Evolutionary conservation across 2,888 invertebrate genomes (phyloP), one percentile per base, ranked within the genome.

Genomic region (Acleris laterana): DNA sequence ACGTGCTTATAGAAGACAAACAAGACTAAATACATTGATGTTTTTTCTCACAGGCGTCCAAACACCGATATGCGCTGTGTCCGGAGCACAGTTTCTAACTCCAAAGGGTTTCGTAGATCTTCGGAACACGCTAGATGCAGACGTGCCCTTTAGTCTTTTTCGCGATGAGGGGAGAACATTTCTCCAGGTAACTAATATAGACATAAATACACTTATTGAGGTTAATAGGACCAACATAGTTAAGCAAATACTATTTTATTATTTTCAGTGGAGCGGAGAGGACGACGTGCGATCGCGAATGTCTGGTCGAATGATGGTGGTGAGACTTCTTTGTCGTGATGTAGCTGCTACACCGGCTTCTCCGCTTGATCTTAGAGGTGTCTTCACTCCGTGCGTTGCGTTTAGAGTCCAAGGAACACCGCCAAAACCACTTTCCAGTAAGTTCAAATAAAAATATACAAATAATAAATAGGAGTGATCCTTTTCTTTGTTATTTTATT

Each of bases 331-430:
- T 75, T 98, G 98, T 81, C 94, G 96, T 63, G 97, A 97, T 83
- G 93, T 95, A 53, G 77, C 94, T 57, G 93, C 94, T 11, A 84
- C 94, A 1, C 91, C 93, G 1, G 81, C 89, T 1, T 93, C 94
- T 3, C 88, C 92, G 2, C 81, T 90, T 68, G 93, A 93, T 68
- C 77, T 94, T 74, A 84, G 94, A 72, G 95, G 95, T 62, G 95
- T 97, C 25, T 96, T 97, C 84, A 95, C 96, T 2, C 97, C 97
- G 0, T 98, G 97, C 80, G 96, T 97, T 55, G 96, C 97, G 4
- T 97, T 98, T 79, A 94, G 97, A 71, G 96, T 97, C 7, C 97
- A 96, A 74, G 98, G 98, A 61, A 95, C 96, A 46, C 96, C 97
- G 13, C 94, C 94, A 1, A 95, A 94, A 81, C 93, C 94, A 77